Evolutionary conservation across 2,113 vertebrate genomes (phyloP), one percentile per base, ranked within the genome.

Genomic region (Columba janthina): DNA sequence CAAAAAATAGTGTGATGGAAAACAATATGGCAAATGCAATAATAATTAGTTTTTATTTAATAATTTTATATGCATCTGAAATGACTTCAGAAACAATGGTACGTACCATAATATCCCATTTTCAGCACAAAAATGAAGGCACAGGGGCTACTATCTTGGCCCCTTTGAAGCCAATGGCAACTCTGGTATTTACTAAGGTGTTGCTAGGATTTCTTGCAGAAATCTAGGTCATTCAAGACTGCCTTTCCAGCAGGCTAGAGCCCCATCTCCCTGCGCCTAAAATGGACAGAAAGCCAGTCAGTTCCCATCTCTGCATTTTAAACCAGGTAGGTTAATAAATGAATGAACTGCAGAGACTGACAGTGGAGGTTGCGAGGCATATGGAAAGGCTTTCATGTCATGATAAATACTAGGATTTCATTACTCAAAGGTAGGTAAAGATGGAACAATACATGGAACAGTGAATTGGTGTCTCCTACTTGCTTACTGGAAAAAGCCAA

Each of bases 1-100:
- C 87, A 88, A 53, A 81, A 93, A 95, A 61, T 21, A 90, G 28
- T 65, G 12, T 73, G 83, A 86, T 78, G 61, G 79, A 94, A 93
- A 93, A 86, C 42, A 91, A 85, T 73, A 76, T 10, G 31, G 34
- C 79, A 97, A 95, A 91, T 56, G 29, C 34, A 57, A 24, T 67
- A 84, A 88, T 84, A 75, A 93, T 84, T 74, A 74, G 24, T 80
- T 61, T 36, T 26, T 53, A 91, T 77, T 86, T 78, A 81, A 75
- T 80, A 31, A 19, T 67, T 77, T 90, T 84, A 50, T 70, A 51
- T 81, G 24, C 11, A 70, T 74, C 29, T 74, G 90, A 75, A 90
- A 2, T 24, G 20, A 89, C 36, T 87, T 72, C 58, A 84, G 76
- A 90, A 92, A 77, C 78, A 88, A 69, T 21, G 36, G 6, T n/a